phyloP scores from a whole-genome alignment of 2,113 vertebrate species.

The Setophaga kirtlandii region DNA sequence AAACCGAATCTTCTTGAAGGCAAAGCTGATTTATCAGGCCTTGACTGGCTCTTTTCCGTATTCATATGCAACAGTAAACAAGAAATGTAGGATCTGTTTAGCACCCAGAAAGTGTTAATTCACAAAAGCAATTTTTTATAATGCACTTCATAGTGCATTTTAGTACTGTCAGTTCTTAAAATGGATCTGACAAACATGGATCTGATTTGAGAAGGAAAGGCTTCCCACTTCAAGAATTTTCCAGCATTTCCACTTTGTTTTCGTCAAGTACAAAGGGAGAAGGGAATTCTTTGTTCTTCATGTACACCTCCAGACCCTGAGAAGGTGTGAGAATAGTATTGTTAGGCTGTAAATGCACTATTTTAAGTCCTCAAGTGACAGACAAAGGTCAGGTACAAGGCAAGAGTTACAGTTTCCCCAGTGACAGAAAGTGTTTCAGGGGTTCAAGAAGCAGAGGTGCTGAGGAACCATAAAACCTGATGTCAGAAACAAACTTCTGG shows the following conservation, averaged over 20 bases:
- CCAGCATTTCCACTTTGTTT: slow-evolving; percentile 26
- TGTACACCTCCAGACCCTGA: slow-evolving; percentile 83
- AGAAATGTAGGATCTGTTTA: neutral
- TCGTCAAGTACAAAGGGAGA: slow-evolving; percentile 82
- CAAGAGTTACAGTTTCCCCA: neutral
- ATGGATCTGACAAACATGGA: neutral
- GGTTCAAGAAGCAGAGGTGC: neutral
- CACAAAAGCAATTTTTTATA: neutral
- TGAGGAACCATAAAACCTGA: neutral
- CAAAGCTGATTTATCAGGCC: neutral
- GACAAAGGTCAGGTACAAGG: neutral
- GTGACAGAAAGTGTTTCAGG: neutral
- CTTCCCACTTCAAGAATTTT: slow-evolving; percentile 37
- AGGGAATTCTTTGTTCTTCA: slow-evolving; percentile 76
- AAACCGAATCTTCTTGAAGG: neutral
- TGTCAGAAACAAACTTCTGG: neutral
- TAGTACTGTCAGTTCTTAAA: neutral
- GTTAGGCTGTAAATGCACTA: neutral
- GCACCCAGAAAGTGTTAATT: neutral
- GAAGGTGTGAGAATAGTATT: neutral
- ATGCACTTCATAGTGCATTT: neutral
- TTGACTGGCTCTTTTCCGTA: neutral
- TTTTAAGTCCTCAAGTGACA: neutral
- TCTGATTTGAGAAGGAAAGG: neutral
- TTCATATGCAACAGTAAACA: neutral